Base-by-base conservation (phyloP, 2,113 vertebrate genomes). In the Ochotona curzoniae region DNA sequence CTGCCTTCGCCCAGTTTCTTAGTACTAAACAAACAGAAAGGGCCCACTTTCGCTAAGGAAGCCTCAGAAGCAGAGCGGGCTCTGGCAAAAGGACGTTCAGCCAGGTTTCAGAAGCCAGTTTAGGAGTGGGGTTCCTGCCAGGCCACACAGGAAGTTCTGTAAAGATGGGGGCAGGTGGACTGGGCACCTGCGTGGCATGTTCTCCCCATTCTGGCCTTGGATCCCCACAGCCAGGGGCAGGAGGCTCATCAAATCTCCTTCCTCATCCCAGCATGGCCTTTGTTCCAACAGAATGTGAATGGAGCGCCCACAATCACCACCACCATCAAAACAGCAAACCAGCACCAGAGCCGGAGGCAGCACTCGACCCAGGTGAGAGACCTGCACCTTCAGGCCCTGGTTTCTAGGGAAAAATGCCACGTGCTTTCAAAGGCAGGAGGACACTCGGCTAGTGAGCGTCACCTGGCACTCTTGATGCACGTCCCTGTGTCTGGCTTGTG, bases 291-390 rank as follows among this genome's bases (percentile, higher is more conserved):
- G 98, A 98, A 98, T 88, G 91, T 96, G 66, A 99, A 99, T 3
- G 98, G 99, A 25, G 83, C 98, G 35, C 97, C 98, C 61, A 73
- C 97, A 75, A 98, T 96, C 92, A 92, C 98, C 90, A 98, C 93
- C 69, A 82, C 98, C 1, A 93, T 96, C 61, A 98, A 96, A 95
- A 95, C 95, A 0, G 92, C 94, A 93, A 98, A 94, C 74, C 97
- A 75, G 32, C 78, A 96, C 69, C 98, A 98, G 11, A 97, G 92
- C 90, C 99, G 98, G 44, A 98, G 98, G 87, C 98, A 98, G 90
- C 98, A 98, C 60, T 92, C 98, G 8, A 95, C 98, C 8, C 98
- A 99, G 98, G 99, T 99, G 96, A 97, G 90, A 60, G 73, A 44
- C 54, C 0, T 3, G 10, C 1, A 60, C 3, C 9, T 30, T 66